Conservation (phyloP, 2,797 vertebrate genomes). For the Myotis myotis region DNA sequence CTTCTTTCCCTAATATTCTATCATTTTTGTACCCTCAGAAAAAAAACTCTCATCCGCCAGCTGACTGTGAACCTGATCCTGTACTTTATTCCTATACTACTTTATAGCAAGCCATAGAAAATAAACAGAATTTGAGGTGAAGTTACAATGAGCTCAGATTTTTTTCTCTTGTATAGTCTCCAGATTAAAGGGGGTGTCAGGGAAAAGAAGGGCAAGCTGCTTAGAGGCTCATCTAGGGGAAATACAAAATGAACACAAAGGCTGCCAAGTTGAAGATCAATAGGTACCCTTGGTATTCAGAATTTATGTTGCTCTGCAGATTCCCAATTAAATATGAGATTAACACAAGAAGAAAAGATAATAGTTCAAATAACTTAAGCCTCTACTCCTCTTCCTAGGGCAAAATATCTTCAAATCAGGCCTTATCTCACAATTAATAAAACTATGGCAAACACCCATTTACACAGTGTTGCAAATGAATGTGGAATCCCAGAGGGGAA, state of each 20-base stretch:
- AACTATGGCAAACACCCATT: neutral
- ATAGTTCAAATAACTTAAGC: neutral
- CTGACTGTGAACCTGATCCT: conserved; percentile 6
- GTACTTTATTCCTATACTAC: neutral
- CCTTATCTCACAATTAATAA: neutral
- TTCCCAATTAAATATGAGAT: neutral
- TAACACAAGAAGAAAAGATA: neutral
- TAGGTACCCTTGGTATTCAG: neutral
- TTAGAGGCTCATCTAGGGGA: neutral
- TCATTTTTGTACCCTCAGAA: conserved; percentile 12
- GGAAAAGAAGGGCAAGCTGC: neutral
- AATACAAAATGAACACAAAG: neutral
- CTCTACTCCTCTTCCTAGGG: neutral
- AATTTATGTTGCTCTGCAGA: neutral
- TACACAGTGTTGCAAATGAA: conserved; percentile 10
- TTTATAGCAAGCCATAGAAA: neutral
- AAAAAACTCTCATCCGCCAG: conserved; percentile 17
- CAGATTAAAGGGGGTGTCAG: neutral
- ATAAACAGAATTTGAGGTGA: neutral
- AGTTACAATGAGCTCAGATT: neutral
- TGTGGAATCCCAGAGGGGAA: neutral
- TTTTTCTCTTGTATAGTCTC: neutral
- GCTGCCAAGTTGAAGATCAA: neutral
- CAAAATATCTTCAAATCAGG: conserved; percentile 8
- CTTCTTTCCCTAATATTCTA: neutral